Conservation (phyloP, 2,888 invertebrate species). For the Hetaerina titia region DNA sequence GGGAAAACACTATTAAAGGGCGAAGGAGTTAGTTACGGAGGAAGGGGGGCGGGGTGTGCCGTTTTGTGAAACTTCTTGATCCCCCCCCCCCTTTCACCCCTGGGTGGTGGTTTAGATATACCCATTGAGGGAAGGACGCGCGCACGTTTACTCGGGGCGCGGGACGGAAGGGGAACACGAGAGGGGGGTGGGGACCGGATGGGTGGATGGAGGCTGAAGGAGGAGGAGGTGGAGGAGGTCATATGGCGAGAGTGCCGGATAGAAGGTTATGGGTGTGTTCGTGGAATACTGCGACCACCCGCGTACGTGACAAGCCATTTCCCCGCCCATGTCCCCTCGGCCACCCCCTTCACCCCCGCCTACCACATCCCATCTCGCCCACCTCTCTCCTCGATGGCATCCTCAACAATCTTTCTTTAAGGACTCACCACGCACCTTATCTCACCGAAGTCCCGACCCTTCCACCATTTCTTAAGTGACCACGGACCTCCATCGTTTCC, state of each 20-base stretch:
- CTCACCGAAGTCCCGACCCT: not conserved
- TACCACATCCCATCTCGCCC: not conserved
- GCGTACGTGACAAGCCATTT: slow-evolving; percentile 63
- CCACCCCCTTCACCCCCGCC: not conserved
- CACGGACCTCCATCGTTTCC: not conserved
- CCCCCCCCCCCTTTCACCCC: no score
- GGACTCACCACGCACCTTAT: not conserved
- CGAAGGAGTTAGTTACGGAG: not conserved
- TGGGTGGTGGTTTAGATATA: not conserved
- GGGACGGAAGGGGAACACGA: not conserved
- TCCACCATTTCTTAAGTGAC: slow-evolving; percentile 23
- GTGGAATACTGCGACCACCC: slow-evolving; percentile 59
- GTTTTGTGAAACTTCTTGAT: not conserved
- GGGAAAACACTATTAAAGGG: not conserved
- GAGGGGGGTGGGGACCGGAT: not conserved
- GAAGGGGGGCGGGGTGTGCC: not conserved
- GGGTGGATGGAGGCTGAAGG: not conserved
- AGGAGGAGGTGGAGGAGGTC: not conserved
- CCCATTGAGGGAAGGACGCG: not conserved
- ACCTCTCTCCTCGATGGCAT: not conserved
- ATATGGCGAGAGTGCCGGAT: not conserved
- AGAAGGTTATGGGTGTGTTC: slow-evolving; percentile 33
- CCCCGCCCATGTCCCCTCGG: not conserved
- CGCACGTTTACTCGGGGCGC: not conserved
- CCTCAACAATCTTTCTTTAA: not conserved